phyloP scores from a whole-genome alignment of 2,888 invertebrate species.

The Ditula angustiorana region DNA sequence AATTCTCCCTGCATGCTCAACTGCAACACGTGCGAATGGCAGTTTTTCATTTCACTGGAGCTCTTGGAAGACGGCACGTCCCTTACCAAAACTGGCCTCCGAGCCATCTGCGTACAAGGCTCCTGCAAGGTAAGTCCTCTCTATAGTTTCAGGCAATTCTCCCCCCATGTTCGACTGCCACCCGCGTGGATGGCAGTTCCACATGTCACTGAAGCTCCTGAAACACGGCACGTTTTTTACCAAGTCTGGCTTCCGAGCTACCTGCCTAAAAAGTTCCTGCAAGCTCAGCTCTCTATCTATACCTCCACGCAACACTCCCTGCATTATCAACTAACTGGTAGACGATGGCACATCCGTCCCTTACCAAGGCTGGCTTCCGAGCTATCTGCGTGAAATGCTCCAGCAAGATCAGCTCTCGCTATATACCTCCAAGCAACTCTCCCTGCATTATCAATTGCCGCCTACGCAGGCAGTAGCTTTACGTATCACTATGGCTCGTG shows the following conservation, averaged over 20 bases:
- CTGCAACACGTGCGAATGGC: constrained; percentile 50
- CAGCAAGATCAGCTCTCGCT: no score
- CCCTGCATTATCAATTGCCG: no score
- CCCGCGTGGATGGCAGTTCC: neutral
- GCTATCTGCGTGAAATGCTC: no score
- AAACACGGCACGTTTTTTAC: neutral
- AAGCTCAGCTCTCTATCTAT: no score
- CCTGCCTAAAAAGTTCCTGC: neutral
- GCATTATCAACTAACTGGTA: no score
- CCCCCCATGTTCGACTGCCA: neutral
- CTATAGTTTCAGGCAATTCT: no score
- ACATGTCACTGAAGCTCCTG: neutral
- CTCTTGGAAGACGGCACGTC: neutral
- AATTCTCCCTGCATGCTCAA: neutral
- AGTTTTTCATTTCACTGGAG: constrained; percentile 72
- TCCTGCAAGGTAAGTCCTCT: constrained; percentile 37
- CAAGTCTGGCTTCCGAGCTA: neutral
- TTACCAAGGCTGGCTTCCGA: no score
- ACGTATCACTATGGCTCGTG: no score
- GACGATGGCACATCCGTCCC: no score
- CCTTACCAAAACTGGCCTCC: neutral
- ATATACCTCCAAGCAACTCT: no score
- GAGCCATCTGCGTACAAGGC: neutral
- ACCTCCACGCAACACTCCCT: no score
- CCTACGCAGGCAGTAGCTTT: no score